Base-by-base conservation (phyloP, 1,140 invertebrate genomes). In the Drosophila tropicalis region DNA sequence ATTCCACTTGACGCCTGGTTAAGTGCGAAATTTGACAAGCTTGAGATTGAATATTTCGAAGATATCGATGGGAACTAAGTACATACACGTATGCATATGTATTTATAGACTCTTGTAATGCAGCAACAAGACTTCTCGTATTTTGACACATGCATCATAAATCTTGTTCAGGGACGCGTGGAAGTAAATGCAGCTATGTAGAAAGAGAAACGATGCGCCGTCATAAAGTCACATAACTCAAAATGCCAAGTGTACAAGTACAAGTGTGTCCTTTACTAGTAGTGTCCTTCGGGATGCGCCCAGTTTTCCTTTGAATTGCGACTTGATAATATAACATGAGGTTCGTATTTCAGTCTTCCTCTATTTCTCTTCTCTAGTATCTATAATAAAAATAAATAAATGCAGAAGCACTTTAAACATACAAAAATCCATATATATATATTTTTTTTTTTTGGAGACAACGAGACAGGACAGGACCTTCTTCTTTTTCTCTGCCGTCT, bases 251-350 rank as follows among this genome's bases (percentile, higher is more conserved):
- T 51, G 44, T 51, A 51, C 44, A 51, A 51, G 12, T 76, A 76
- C 79, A 81, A 81, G 76, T 83, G 80, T 60, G 60, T 40, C 39
- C 67, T 57, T 17, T 22, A 10, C 10, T 36, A 36, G 13, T 55
- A 61, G 56, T 55, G 58, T 67, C 68, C 54, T 65, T 70, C 25
- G 65, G 55, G 36, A 7, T 66, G 56, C 51, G 69, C 63, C 68
- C 68, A 72, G 60, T 72, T 79, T 87, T 90, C 74, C 78, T 47
- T 75, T 84, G 84, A 87, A 87, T 83, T 89, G 84, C 84, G 80
- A 89, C 84, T 78, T 70, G 83, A 87, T 83, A 87, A 81, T 89
- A 89, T 82, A 91, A 90, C 86, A 90, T 91, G 67, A 61, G 73
- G 71, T 76, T 91, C 90, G 62, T 57, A 87, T 91, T 91, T 87